Conservation (phyloP, 2,113 vertebrate species). For the Hemiprocne comata region DNA sequence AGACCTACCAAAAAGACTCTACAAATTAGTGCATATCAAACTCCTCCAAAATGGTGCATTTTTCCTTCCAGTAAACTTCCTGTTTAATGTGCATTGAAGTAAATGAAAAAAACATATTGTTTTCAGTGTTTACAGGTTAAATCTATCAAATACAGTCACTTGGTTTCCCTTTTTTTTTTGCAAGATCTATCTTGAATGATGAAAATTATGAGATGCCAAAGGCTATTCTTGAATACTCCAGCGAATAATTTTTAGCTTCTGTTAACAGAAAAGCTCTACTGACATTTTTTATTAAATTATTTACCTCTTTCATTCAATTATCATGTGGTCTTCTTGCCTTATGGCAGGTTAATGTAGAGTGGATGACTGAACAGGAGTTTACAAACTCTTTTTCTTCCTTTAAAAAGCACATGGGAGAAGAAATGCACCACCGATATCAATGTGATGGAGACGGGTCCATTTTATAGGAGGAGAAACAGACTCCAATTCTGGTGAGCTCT, state of each 20-base stretch:
- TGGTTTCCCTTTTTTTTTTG: not conserved
- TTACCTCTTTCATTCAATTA: not conserved
- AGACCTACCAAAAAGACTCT: not conserved
- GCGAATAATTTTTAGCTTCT: not conserved
- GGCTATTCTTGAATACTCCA: not conserved
- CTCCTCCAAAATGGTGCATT: not conserved
- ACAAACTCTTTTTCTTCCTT: not conserved
- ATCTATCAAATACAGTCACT: not conserved
- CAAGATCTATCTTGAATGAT: not conserved
- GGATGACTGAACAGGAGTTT: not conserved
- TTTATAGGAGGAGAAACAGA: not conserved
- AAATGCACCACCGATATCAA: not conserved
- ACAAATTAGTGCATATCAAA: not conserved
- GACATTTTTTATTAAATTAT: not conserved
- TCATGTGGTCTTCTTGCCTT: not conserved
- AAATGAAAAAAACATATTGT: not conserved
- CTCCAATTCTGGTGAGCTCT: not conserved
- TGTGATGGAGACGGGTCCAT: not conserved
- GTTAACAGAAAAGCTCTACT: not conserved
- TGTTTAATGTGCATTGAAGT: not conserved
- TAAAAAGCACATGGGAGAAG: not conserved
- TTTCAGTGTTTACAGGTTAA: not conserved
- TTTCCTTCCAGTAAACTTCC: not conserved
- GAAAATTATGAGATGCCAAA: not conserved
- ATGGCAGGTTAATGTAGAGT: not conserved